Evolutionary conservation across 64 coral and sea anemone species (phyloP).

Genomic region (Montipora efflorescens): DNA sequence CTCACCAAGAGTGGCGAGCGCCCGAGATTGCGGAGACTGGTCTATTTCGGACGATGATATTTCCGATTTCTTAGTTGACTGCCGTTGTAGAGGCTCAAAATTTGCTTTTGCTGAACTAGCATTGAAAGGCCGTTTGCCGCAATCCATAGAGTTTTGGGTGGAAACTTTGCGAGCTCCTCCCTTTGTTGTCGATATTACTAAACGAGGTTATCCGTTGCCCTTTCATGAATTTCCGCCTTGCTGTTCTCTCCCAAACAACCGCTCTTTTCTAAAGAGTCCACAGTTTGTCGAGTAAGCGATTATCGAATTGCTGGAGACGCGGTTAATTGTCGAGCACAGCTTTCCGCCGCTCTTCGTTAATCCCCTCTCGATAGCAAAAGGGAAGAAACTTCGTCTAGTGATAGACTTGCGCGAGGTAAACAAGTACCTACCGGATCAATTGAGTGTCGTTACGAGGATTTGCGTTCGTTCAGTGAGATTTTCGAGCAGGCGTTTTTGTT

Average conservation of each 20-base stretch:
- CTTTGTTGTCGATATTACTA: neutral
- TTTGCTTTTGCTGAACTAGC: too few relatives aligned
- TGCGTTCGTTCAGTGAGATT: constrained; percentile 33
- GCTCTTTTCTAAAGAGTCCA: neutral
- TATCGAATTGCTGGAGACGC: neutral
- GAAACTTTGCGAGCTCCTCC: neutral
- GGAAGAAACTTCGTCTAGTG: constrained; percentile 15
- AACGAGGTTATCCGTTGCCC: neutral
- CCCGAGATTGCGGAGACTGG: too few relatives aligned
- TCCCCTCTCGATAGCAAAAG: constrained; percentile 8
- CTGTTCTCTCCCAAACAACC: neutral
- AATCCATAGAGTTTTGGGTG: too few relatives aligned
- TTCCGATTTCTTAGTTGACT: too few relatives aligned
- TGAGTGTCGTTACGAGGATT: constrained; percentile 36
- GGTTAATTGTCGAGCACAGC: neutral
- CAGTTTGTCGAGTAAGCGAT: neutral
- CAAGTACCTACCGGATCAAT: neutral
- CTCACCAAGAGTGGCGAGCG: too few relatives aligned
- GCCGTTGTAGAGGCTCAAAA: too few relatives aligned
- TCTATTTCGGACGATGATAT: too few relatives aligned
- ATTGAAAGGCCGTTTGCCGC: too few relatives aligned
- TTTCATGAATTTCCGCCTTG: neutral
- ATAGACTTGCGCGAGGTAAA: neutral
- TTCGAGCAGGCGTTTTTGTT: constrained; percentile 15
- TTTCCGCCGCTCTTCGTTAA: constrained; percentile 39